Evolutionary conservation across 2,113 vertebrate genomes (phyloP).

Genomic region (Xenopus laevis): DNA sequence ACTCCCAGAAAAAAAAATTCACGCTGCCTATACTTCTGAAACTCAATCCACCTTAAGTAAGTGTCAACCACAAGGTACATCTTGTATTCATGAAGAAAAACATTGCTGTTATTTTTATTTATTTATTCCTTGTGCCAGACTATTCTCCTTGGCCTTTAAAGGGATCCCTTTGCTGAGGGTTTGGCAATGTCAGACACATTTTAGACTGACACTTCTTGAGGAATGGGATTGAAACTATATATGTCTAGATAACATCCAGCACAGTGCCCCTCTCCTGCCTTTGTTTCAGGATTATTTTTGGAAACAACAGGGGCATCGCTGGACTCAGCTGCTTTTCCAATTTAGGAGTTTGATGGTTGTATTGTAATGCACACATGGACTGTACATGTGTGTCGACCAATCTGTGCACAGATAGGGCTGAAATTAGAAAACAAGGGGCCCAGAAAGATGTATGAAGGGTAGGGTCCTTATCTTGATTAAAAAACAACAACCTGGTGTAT

Average conservation of each 20-base stretch:
- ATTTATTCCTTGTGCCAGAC: constrained; percentile 29
- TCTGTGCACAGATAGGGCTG: constrained; percentile 8
- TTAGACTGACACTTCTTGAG: constrained; percentile 77
- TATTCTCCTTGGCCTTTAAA: constrained; percentile 46
- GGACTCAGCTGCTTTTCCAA: constrained; percentile 79
- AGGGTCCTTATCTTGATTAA: no score
- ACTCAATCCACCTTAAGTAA: constrained; percentile 16
- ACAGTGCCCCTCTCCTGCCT: constrained; percentile 81
- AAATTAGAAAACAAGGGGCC: no score
- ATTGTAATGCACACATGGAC: constrained; percentile 48
- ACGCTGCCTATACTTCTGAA: constrained; percentile 18
- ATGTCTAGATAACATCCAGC: constrained; percentile 86
- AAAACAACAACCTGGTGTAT: no score
- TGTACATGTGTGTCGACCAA: neutral
- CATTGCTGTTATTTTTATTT: constrained; percentile 40
- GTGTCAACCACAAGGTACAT: constrained; percentile 35
- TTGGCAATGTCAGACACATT: constrained; percentile 64
- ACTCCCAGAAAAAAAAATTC: constrained; percentile 7
- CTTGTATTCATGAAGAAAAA: constrained; percentile 34
- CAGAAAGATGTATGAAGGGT: no score
- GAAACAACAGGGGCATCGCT: constrained; percentile 83
- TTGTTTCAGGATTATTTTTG: constrained; percentile 85
- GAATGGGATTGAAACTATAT: constrained; percentile 82
- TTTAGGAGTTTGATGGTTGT: constrained; percentile 80
- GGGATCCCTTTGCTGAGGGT: constrained; percentile 53